phyloP scores from a whole-genome alignment of 2,888 invertebrate genomes.

The Orchesella flavescens region DNA sequence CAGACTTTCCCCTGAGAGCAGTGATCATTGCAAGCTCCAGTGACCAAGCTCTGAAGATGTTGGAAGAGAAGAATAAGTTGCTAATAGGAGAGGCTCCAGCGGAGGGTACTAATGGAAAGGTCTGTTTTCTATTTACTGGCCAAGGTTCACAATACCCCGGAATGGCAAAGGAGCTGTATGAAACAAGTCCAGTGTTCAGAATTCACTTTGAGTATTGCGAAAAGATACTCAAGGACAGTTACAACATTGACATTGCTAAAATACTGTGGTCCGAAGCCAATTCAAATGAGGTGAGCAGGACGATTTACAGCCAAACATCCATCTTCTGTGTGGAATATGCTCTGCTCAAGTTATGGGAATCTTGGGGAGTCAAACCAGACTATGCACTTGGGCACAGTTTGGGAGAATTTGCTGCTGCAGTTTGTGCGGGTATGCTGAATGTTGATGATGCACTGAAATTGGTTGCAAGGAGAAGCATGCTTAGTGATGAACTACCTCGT shows the following conservation, averaged over 20 bases:
- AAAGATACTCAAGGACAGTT: constrained; percentile 29
- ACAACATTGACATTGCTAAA: constrained; percentile 44
- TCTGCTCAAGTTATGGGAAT: too few species aligned
- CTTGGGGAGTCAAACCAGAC: too few species aligned
- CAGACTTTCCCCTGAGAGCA: constrained; percentile 47
- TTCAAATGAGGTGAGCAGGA: constrained; percentile 30
- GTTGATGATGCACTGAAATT: too few species aligned
- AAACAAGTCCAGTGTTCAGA: constrained; percentile 49
- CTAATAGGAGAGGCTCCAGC: background rate
- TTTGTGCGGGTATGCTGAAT: too few species aligned
- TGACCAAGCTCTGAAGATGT: constrained; percentile 9
- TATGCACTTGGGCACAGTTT: too few species aligned
- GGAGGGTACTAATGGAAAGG: too few species aligned
- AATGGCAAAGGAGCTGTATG: constrained; percentile 60
- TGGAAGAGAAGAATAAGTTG: constrained; percentile 3
- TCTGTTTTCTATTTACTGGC: constrained; percentile 59
- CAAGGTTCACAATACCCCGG: constrained; percentile 62
- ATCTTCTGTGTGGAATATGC: too few species aligned
- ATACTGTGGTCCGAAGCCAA: constrained; percentile 39
- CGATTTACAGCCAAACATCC: constrained; percentile 64
- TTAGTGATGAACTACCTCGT: constrained; percentile 51
- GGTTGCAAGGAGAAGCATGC: too few species aligned
- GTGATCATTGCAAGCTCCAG: constrained; percentile 36
- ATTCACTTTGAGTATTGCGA: constrained; percentile 59
- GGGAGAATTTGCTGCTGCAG: too few species aligned